phyloP scores from a whole-genome alignment of 2,113 vertebrate genomes.

The Genyomyrus donnyi region DNA sequence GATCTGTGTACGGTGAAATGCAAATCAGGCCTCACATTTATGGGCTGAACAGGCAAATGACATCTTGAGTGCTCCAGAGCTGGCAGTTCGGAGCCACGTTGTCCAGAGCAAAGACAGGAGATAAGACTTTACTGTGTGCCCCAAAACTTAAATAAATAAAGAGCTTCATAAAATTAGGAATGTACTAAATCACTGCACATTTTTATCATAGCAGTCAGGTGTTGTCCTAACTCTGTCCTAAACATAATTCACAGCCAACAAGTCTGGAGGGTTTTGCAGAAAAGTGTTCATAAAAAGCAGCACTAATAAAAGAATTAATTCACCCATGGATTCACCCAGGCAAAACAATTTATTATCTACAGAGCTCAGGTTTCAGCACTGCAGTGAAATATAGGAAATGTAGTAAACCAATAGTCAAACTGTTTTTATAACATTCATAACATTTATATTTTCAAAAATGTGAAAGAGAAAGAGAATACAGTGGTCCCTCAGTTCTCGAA shows the following conservation, averaged over 20 bases:
- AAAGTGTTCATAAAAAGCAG: constrained; percentile 16
- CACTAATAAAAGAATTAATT: constrained; percentile 14
- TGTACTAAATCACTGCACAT: constrained; percentile 64
- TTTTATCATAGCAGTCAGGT: constrained; percentile 53
- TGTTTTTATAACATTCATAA: background rate
- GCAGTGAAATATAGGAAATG: background rate
- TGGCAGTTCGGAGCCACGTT: constrained; percentile 67
- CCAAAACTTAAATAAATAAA: constrained; percentile 72
- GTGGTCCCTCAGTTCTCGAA: too few species aligned
- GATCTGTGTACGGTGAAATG: constrained; percentile 84
- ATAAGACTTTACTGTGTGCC: constrained; percentile 83
- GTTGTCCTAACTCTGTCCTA: constrained; percentile 63
- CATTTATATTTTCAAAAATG: background rate
- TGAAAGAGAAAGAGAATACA: background rate
- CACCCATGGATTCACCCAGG: background rate
- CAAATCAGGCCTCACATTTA: constrained; percentile 84
- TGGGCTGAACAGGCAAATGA: constrained; percentile 73
- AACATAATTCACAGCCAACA: constrained; percentile 28
- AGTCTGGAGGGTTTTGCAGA: constrained; percentile 11
- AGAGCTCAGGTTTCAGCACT: background rate
- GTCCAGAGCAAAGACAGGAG: constrained; percentile 75
- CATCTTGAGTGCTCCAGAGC: constrained; percentile 78
- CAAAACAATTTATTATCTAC: constrained; percentile 3
- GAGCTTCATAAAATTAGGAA: constrained; percentile 72
- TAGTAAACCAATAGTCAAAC: background rate